Evolutionary conservation across 2,113 vertebrate species (phyloP).

Genomic region (Nycticebus coucang): DNA sequence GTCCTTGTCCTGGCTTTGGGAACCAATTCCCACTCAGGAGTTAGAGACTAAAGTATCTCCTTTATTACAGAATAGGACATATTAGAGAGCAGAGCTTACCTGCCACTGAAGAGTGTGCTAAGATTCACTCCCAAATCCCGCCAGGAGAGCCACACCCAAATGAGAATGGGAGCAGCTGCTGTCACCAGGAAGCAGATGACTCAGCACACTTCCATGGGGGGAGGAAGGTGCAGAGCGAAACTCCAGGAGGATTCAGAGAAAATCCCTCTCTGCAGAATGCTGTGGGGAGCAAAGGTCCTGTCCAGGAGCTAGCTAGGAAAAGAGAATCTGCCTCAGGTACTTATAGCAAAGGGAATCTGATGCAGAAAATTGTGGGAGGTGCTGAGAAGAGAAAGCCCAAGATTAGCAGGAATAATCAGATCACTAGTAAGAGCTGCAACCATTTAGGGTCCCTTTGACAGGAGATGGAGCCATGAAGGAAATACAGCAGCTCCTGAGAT

Average conservation of each 20-base stretch:
- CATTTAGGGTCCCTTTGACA: background rate
- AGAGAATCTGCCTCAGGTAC: background rate
- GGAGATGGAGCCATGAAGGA: background rate
- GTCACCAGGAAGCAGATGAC: background rate
- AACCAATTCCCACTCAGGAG: background rate
- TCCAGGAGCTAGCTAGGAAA: background rate
- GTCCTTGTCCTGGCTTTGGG: background rate
- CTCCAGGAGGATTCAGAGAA: background rate
- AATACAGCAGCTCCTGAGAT: background rate
- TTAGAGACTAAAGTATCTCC: background rate
- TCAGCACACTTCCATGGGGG: background rate
- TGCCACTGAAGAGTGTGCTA: no score
- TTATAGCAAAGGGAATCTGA: background rate
- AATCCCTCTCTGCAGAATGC: background rate
- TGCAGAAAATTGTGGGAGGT: background rate
- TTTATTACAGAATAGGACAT: background rate
- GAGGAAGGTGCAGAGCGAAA: background rate
- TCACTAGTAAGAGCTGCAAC: background rate
- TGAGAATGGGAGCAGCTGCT: rapidly evolving
- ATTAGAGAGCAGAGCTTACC: background rate
- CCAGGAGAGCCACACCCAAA: background rate
- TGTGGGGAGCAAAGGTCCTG: background rate
- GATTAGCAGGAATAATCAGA: background rate
- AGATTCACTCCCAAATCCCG: background rate
- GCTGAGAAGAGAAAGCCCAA: background rate